Conservation (phyloP, 2,888 invertebrate species). For the Oscheius onirici region DNA sequence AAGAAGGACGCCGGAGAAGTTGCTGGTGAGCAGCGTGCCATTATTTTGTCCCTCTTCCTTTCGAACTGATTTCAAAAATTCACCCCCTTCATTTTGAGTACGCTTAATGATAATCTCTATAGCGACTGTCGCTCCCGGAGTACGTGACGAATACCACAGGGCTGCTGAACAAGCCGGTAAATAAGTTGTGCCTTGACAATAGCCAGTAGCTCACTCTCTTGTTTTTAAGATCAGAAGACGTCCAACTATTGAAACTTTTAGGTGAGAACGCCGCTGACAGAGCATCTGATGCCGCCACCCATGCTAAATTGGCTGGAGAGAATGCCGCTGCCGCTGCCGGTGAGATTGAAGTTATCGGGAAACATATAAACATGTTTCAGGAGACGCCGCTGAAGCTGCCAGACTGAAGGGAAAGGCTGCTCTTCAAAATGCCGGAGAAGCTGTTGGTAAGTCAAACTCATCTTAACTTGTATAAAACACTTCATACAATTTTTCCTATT, state of each 20-base stretch:
- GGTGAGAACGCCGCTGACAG: no score
- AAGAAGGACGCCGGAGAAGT: slow-evolving; percentile 46
- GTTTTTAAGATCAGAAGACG: no score
- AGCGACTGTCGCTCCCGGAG: slow-evolving; percentile 21
- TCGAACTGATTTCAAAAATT: background rate
- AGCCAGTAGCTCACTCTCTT: no score
- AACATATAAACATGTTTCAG: slow-evolving; percentile 12
- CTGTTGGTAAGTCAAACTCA: background rate
- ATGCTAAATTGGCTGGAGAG: no score
- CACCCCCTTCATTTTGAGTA: background rate
- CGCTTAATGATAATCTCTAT: background rate
- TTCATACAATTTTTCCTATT: no score
- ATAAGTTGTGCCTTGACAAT: background rate
- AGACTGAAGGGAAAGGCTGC: slow-evolving; percentile 27
- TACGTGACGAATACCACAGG: slow-evolving; percentile 15
- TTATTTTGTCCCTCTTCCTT: background rate
- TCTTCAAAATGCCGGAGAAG: slow-evolving; percentile 23
- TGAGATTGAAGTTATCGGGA: no score
- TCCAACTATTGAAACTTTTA: no score
- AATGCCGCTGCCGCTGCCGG: no score
- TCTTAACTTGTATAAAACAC: background rate
- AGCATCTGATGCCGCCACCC: no score
- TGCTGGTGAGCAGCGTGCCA: slow-evolving; percentile 38
- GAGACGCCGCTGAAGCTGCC: slow-evolving; percentile 37
- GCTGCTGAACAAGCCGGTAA: slow-evolving; percentile 24